phyloP scores from a whole-genome alignment of 2,797 vertebrate genomes.

The Chelidonichthys spinosus region DNA sequence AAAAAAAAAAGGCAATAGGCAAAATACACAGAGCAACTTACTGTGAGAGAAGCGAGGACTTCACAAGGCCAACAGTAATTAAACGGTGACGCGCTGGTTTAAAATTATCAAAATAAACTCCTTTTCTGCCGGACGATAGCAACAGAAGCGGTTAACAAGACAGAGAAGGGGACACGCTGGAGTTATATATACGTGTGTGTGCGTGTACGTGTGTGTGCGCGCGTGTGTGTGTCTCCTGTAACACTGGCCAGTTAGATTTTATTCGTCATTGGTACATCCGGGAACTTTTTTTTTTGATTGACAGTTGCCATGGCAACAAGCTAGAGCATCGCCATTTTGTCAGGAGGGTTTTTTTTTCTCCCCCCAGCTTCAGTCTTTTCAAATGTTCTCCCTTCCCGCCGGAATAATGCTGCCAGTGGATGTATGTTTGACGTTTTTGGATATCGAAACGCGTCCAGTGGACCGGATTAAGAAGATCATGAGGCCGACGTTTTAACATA shows the following conservation, averaged over 20 bases:
- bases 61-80: neutral
- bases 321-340: constrained; percentile 90
- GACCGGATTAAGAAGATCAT: constrained; percentile 75
- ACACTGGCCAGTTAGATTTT: constrained; percentile 75
- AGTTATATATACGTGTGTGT: constrained; percentile 24
- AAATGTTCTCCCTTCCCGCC: constrained; percentile 89
- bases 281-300: constrained; percentile 84
- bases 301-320: constrained; percentile 89
- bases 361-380: constrained; percentile 82
- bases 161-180: constrained; percentile 29
- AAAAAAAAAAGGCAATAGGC: neutral
- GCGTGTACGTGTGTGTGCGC: no score
- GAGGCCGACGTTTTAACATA: constrained; percentile 75
- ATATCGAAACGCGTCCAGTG: constrained; percentile 75
- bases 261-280: constrained; percentile 87
- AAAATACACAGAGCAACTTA: neutral
- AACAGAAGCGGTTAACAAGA: constrained; percentile 48
- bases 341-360: constrained; percentile 81
- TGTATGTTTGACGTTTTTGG: constrained; percentile 79
- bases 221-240: constrained; percentile 54
- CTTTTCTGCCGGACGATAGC: constrained; percentile 29
- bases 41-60: neutral
- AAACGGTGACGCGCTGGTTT: neutral
- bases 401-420: constrained; percentile 86
- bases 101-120: neutral